Evolutionary conservation across 2,888 invertebrate species (phyloP), one percentile per base, ranked within the genome.

Genomic region (Rosalia funebris): DNA sequence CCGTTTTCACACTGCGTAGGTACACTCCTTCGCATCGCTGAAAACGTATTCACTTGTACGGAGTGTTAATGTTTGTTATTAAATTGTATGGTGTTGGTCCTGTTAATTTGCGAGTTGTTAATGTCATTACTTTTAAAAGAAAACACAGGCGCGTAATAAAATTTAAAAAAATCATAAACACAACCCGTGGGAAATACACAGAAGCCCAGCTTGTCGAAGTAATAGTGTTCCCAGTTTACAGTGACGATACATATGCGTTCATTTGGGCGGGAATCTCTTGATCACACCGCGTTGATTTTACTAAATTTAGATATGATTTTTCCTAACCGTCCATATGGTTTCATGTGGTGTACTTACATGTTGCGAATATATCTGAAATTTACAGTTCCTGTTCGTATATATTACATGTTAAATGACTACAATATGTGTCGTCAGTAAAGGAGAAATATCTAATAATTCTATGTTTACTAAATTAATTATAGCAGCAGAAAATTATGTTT

Each of bases 181-280:
- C 46, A 39, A 54, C 55, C 58, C 66, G 64, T 67, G 66, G 60
- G 66, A 67, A 67, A 58, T 62, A 53, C 39, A 50, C 60, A 60
- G 52, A 61, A 45, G 60, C 62, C 39, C 62, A 64, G n/a, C 66
- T 64, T 62, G 57, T 67, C 47, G 56, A 57, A 58, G 56, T 58
- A 62, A 36, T 39, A 56, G 10, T 32, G 15, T 3, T 16, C 25
- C 4, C 11, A 39, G 14, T 50, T 50, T 20, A 14, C 11, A 25
- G 12, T 12, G 37, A 25, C 1, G 39, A 50, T 37, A 37, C 48
- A 50, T 50, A 16, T 41, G 39, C n/a, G 25, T 25, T 36, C 37
- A 16, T 25, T 20, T 16, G 37, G n/a, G 39, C 37, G 50, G 50
- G 34, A 50, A 39, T 12, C 25, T 25, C 25, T 7, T 7, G 25